A percentile compares a stretch with the other conserved stretches of the same genome.
Evolutionary conservation across 37 sponge, comb jelly and placozoan genomes (phyloP).

Genomic region (Hormiphora californensis): DNA sequence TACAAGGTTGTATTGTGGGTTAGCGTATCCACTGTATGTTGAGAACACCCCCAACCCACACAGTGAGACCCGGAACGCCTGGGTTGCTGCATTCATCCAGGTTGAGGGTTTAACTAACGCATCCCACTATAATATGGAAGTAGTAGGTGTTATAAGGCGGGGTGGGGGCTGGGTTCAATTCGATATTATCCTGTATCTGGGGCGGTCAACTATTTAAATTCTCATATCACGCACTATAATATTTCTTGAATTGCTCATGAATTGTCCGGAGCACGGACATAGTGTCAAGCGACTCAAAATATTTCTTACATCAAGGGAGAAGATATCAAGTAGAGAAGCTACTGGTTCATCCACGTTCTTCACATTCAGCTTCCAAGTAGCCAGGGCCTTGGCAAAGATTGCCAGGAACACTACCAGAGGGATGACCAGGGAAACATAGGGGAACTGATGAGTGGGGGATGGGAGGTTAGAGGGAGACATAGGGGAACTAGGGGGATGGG

Average conservation of each 20-base stretch:
- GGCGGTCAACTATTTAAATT: too few relatives aligned
- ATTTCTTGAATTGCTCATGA: too few relatives aligned
- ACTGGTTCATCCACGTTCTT: conserved; percentile 14
- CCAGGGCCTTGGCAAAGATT: conserved; percentile 18
- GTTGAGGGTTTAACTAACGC: not conserved
- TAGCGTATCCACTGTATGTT: conserved; percentile 42
- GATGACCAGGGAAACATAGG: not conserved
- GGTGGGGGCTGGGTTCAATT: too few relatives aligned
- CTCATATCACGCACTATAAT: too few relatives aligned
- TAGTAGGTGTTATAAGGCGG: too few relatives aligned
- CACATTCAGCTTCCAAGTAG: conserved; percentile 18
- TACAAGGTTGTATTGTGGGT: not conserved
- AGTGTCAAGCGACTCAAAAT: too few relatives aligned
- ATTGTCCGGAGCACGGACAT: too few relatives aligned
- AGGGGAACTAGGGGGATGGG: too few relatives aligned
- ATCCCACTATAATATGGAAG: not conserved
- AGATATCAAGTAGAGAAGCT: not conserved
- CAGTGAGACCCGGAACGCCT: not conserved
- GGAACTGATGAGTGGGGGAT: not conserved
- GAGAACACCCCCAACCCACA: conserved; percentile 18
- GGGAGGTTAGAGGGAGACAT: not conserved
- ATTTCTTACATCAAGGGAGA: not conserved
- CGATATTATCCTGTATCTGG: too few relatives aligned
- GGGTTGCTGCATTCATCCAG: not conserved
- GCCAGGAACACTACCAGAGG: not conserved